Evolutionary conservation across 2,113 vertebrate genomes (phyloP), one percentile per base, ranked within the genome.

Genomic region (Rhinopomastus cyanomelas): DNA sequence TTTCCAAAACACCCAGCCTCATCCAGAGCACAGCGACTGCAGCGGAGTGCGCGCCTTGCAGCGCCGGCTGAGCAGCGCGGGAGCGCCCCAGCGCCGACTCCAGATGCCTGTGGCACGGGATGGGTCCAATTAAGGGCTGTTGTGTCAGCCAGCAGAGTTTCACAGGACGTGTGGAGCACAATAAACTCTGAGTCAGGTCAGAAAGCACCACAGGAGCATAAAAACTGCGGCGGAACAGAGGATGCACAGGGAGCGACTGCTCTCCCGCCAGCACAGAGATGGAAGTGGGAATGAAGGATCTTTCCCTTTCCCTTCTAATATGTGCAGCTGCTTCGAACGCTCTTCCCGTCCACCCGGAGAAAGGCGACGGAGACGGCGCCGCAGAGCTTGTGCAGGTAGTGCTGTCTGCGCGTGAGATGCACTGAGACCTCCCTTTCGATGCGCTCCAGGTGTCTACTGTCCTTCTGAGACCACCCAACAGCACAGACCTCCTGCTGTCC

Each of bases 321-420:
- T 92, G 59, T 21, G 8, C 29, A 56, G 67, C 65, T 57, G 46
- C 92, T 93, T 97, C 95, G 64, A 90, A 72, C 0, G 7, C 88
- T 55, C 88, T 97, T 81, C 90, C 93, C 2, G 1, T 29, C 57
- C 71, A 79, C 16, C 37, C 23, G 52, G 92, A 88, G n/a, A 92
- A 56, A 46, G 65, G 83, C n/a, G 74, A 67, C 7, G 76, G 94
- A 46, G 94, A 67, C 59, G 72, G 94, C 46, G 85, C 92, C 26
- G 17, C 20, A 36, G 90, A 90, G 6, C 78, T 96, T 72, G 87
- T 95, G 44, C 93, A 97, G 98, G 97, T 98, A 97, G 94, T 25
- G 15, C 29, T 46, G 8, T 62, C 26, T 5, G 1, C 61, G 42
- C 34, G 6, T 55, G 29, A 81, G 27, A 26, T 53, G 18, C 32